Evolutionary conservation across 2,113 vertebrate species (phyloP).

Genomic region (Siniperca chuatsi): DNA sequence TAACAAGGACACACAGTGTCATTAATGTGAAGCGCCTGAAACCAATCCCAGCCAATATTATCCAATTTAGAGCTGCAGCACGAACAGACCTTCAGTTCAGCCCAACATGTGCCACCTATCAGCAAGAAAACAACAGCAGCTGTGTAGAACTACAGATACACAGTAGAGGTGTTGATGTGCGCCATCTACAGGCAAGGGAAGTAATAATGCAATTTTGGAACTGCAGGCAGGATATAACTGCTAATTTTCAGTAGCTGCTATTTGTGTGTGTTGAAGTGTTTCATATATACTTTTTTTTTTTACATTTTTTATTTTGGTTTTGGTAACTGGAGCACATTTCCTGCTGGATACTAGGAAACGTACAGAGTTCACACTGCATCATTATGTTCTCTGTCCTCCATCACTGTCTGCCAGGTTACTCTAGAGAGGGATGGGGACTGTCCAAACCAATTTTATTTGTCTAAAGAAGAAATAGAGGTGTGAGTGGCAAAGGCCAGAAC

Average conservation of each 20-base stretch:
- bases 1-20: constrained; percentile 33
- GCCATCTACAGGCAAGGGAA: constrained; percentile 16
- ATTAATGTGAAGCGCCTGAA: constrained; percentile 40
- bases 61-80: constrained; percentile 41
- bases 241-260: background rate
- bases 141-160: constrained; percentile 22
- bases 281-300: background rate
- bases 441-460: constrained; percentile 35
- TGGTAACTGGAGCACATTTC: background rate
- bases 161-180: constrained; percentile 23
- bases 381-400: constrained; percentile 20
- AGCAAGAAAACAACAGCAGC: constrained; percentile 49
- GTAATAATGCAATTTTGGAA: background rate
- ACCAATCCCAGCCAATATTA: constrained; percentile 29
- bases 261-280: background rate
- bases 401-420: constrained; percentile 36
- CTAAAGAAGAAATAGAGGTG: constrained; percentile 4
- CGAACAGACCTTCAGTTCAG: constrained; percentile 32
- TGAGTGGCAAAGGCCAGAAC: constrained; percentile 7
- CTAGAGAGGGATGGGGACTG: constrained; percentile 20
- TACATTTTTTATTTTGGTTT: background rate
- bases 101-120: constrained; percentile 50
- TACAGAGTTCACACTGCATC: background rate
- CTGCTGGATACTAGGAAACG: background rate
- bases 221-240: background rate